Evolutionary conservation across 1,140 invertebrate genomes (phyloP).

Genomic region (Leptestheria dahalacensis): DNA sequence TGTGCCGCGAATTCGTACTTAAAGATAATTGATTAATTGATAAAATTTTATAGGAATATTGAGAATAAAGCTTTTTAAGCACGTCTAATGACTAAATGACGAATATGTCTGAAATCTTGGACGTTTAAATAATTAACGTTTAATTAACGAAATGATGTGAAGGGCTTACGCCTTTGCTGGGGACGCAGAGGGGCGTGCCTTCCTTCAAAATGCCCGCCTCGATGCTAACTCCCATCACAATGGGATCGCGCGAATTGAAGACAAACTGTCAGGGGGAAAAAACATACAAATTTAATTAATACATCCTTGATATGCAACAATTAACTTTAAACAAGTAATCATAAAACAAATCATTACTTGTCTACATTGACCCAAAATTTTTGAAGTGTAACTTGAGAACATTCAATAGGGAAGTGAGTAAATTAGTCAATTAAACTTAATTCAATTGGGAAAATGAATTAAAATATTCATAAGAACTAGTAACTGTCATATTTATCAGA

Average conservation of each 20-base stretch:
- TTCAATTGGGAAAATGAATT: not conserved
- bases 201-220: slow-evolving; percentile 90
- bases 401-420: too few relatives aligned
- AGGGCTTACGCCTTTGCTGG: slow-evolving; percentile 64
- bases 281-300: slow-evolving; percentile 6
- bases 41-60: too few relatives aligned
- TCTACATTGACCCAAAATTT: too few relatives aligned
- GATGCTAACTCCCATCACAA: slow-evolving; percentile 88
- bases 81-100: not conserved
- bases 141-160: not conserved
- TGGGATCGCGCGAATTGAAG: slow-evolving; percentile 95
- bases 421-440: too few relatives aligned
- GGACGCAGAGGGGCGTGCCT: slow-evolving; percentile 93
- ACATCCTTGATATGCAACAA: too few relatives aligned
- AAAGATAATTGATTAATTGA: too few relatives aligned
- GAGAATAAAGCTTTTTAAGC: too few relatives aligned
- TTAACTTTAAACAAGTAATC: too few relatives aligned
- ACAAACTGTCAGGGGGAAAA: slow-evolving; percentile 49
- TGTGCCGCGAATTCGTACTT: too few relatives aligned
- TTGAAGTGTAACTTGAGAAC: too few relatives aligned
- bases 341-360: too few relatives aligned
- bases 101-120: slow-evolving; percentile 11
- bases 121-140: slow-evolving; percentile 8
- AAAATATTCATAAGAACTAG: not conserved
- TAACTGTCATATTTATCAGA: not conserved